Percentiles rank a stretch among this genome's conserved stretches.
Conservation (phyloP, 2,797 vertebrate species). For the Micromesistius poutassou region DNA sequence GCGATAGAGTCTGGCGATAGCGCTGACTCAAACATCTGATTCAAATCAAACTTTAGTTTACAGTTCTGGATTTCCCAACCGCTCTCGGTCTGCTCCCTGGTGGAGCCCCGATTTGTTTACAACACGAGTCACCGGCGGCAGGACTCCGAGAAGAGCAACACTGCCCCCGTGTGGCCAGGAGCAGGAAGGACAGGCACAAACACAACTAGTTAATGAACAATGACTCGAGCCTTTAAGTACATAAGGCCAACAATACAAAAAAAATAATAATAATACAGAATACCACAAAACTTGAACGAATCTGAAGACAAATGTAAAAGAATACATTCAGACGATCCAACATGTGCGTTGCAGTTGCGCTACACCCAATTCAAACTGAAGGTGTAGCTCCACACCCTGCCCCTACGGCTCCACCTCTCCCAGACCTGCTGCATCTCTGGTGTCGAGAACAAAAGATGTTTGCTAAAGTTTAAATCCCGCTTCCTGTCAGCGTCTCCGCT, state of each 20-base stretch:
- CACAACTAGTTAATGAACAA: neutral
- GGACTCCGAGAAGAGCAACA: constrained; percentile 45
- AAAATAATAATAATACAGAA: neutral
- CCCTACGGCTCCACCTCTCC: neutral
- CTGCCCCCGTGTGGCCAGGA: constrained; percentile 60
- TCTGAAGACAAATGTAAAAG: neutral
- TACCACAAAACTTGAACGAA: neutral
- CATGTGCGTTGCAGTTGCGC: neutral
- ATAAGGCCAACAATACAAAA: neutral
- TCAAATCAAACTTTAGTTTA: neutral
- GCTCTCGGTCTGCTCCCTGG: neutral
- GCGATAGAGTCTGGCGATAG: too few species aligned
- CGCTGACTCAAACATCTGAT: too few species aligned
- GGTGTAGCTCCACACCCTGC: neutral
- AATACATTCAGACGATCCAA: neutral
- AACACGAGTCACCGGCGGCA: neutral
- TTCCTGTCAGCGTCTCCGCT: constrained; percentile 35
- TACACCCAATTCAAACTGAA: neutral
- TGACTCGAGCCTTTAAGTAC: neutral
- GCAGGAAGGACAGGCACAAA: neutral
- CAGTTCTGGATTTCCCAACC: neutral
- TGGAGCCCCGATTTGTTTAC: neutral
- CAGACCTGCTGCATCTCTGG: neutral
- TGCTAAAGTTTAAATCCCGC: constrained; percentile 33
- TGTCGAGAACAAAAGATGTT: constrained; percentile 19